phyloP scores from a whole-genome alignment of 2,888 invertebrate species.

The Drosophila algonquin region DNA sequence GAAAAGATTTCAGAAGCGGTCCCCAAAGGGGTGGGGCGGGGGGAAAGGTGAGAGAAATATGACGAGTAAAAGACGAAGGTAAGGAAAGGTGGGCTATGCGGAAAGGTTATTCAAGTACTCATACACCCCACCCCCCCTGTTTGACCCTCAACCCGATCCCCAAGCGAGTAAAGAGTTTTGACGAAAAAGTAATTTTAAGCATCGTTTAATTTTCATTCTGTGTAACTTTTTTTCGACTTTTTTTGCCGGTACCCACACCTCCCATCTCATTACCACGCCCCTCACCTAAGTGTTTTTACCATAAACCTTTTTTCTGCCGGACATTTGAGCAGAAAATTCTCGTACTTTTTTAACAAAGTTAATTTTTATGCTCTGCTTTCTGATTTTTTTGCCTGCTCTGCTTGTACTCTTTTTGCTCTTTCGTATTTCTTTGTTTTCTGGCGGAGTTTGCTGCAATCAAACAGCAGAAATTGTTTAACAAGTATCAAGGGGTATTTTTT shows the following conservation, averaged over 20 bases:
- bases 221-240: conserved; percentile 43
- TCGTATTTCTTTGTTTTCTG: conserved; percentile 27
- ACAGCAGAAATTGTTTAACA: conserved; percentile 47
- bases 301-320: conserved; percentile 46
- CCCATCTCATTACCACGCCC: conserved; percentile 25
- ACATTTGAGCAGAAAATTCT: conserved; percentile 71
- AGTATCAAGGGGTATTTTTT: conserved; percentile 53
- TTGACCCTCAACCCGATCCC: conserved; percentile 9
- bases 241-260: conserved; percentile 5
- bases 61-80: background rate
- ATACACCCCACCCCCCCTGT: conserved; percentile 11
- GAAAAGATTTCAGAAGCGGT: background rate
- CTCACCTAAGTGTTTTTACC: conserved; percentile 46
- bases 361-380: conserved; percentile 71
- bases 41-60: background rate
- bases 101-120: conserved; percentile 23
- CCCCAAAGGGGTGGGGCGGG: too few relatives aligned
- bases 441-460: conserved; percentile 42
- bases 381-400: conserved; percentile 32
- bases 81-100: background rate
- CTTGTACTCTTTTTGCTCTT: conserved; percentile 3
- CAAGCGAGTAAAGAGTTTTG: conserved; percentile 71
- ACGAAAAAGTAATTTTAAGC: conserved; percentile 80
- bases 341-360: conserved; percentile 74
- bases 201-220: conserved; percentile 80